Evolutionary conservation across 2,797 vertebrate genomes (phyloP).

Genomic region (Rhinogobio ventralis): DNA sequence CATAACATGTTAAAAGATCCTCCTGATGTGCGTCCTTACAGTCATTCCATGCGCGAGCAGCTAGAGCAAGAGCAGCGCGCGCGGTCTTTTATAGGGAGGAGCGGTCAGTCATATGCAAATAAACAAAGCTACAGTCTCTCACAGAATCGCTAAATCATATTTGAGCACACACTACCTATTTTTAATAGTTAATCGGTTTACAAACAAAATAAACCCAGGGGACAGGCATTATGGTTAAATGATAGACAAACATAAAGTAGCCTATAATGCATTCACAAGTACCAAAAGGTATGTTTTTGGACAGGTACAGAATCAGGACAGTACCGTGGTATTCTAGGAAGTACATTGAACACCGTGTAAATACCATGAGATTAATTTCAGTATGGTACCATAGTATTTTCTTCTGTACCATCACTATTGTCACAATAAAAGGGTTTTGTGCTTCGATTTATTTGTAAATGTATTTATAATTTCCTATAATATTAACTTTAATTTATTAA

Average conservation of each 20-base stretch:
- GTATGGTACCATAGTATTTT: too few relatives aligned
- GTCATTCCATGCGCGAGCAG: constrained; percentile 36
- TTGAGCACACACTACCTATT: neutral
- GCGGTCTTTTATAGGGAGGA: constrained; percentile 79
- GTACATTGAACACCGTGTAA: neutral
- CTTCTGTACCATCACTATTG: neutral
- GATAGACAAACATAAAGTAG: neutral
- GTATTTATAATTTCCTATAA: neutral
- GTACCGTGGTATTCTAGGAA: neutral
- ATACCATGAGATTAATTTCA: neutral
- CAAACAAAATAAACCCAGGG: neutral
- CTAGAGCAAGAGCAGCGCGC: constrained; percentile 60
- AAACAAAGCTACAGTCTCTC: constrained; percentile 4
- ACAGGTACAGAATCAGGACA: neutral
- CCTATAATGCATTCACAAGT: neutral
- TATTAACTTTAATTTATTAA: neutral
- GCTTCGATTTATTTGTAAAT: neutral
- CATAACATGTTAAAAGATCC: constrained; percentile 34
- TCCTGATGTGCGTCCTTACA: neutral
- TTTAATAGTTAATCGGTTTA: neutral
- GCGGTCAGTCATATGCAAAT: constrained; percentile 64
- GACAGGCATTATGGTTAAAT: neutral
- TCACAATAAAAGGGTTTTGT: neutral
- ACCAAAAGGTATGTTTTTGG: neutral
- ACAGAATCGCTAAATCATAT: neutral